Percentiles rank a stretch among this genome's conserved stretches.
phyloP scores from a whole-genome alignment of 1,140 invertebrate genomes.

The Bemisia tabaci region DNA sequence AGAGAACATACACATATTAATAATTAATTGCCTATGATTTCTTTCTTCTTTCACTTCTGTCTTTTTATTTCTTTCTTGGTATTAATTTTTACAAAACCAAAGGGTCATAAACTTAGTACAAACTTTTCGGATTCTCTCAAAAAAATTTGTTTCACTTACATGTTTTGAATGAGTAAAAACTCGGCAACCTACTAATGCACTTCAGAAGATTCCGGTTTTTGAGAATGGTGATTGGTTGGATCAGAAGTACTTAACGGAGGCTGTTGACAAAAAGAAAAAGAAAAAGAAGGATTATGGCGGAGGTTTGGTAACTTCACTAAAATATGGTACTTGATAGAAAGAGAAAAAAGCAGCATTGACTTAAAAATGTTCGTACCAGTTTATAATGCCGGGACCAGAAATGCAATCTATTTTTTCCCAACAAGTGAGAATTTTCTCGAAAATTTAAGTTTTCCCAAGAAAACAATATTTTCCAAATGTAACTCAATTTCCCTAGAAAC shows the following conservation, averaged over 20 bases:
- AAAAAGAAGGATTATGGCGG: too few relatives aligned
- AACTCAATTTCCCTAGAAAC: too few relatives aligned
- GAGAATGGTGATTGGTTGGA: background rate
- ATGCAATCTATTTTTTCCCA: too few relatives aligned
- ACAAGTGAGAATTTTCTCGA: too few relatives aligned
- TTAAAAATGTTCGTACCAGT: too few relatives aligned
- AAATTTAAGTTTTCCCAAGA: too few relatives aligned
- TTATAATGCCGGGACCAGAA: too few relatives aligned
- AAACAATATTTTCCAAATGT: too few relatives aligned
- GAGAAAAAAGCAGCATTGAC: background rate
- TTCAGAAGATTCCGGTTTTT: background rate
- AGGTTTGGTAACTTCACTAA: too few relatives aligned
- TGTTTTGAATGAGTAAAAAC: background rate
- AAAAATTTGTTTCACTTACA: background rate
- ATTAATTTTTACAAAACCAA: too few relatives aligned
- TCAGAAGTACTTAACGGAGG: background rate
- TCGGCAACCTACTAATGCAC: background rate
- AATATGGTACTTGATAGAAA: too few relatives aligned
- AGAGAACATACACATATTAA: background rate
- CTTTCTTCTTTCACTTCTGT: background rate
- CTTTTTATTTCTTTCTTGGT: too few relatives aligned
- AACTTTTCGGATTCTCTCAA: background rate
- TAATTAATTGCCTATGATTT: background rate
- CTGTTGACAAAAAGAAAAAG: background rate
- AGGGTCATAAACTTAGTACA: background rate